These are phyloP conservation scores for Chrysotoxum bicinctum DNA, from an alignment of 2,888 invertebrate species.

Conservation along the genomic window DNA sequence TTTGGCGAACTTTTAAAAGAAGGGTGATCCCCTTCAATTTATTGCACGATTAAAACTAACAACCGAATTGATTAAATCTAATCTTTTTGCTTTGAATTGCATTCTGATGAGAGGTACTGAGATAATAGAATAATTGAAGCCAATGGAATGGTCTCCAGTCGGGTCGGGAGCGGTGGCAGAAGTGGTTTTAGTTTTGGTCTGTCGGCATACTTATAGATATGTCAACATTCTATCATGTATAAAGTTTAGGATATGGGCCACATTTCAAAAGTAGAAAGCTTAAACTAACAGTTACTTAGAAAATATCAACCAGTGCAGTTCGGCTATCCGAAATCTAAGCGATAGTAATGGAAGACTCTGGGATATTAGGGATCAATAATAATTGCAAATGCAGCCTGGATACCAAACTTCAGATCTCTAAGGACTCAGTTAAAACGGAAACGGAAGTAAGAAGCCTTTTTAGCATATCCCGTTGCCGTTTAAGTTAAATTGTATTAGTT, in stretches of 20 bases:
- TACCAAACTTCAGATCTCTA: not conserved
- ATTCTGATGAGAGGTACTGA: slow-evolving; percentile 27
- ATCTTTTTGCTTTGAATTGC: slow-evolving; percentile 40
- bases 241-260: slow-evolving; percentile 7
- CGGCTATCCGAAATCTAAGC: not conserved
- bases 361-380: too few species aligned
- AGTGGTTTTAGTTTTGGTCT: not conserved
- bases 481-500: not conserved
- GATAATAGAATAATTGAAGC: slow-evolving; percentile 68
- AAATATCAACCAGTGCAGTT: slow-evolving; percentile 24
- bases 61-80: slow-evolving; percentile 50
- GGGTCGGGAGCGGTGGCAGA: not conserved
- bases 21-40: slow-evolving; percentile 15
- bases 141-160: not conserved
- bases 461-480: not conserved
- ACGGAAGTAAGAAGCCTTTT: slow-evolving; percentile 6
- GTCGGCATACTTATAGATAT: not conserved
- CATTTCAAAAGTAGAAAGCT: slow-evolving; percentile 14
- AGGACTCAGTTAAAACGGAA: not conserved
- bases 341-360: not conserved
- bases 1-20: not conserved
- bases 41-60: slow-evolving; percentile 22
- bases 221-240: slow-evolving; percentile 22
- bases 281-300: slow-evolving; percentile 18
- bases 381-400: not conserved